A percentile compares a stretch with the other conserved stretches of the same genome.
Evolutionary conservation across 2,113 vertebrate genomes (phyloP).

Genomic region (Podocnemis expansa): DNA sequence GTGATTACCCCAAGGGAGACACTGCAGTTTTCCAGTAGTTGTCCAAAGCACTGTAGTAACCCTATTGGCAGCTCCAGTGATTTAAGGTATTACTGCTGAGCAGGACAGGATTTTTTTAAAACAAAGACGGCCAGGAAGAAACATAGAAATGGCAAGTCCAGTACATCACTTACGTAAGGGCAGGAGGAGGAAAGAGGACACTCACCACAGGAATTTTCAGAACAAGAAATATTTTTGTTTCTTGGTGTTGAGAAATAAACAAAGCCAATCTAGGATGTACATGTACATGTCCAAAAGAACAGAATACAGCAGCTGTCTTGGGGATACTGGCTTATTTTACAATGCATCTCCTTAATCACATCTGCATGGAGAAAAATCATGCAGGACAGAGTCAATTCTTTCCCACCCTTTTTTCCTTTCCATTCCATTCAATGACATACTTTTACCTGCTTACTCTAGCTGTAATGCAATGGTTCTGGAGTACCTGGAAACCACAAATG

Average conservation of each 20-base stretch:
- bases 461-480: not conserved
- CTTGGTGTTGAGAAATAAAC: not conserved
- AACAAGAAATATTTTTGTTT: not conserved
- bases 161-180: not conserved
- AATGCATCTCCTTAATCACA: not conserved
- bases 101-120: not conserved
- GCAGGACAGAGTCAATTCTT: not conserved
- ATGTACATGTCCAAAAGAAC: not conserved
- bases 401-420: not conserved
- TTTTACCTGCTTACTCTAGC: not conserved
- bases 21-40: not conserved
- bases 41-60: not conserved
- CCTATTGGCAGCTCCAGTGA: not conserved
- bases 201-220: not conserved
- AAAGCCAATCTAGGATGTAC: not conserved
- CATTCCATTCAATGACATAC: not conserved
- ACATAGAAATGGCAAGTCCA: not conserved
- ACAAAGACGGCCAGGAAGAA: not conserved
- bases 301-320: not conserved
- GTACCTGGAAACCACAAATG: not conserved
- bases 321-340: not conserved
- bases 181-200: not conserved
- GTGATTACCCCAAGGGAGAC: rapidly evolving
- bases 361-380: not conserved
- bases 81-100: not conserved